Conservation (phyloP, 1,140 invertebrate species). For the Zaprionus gabonicus region DNA sequence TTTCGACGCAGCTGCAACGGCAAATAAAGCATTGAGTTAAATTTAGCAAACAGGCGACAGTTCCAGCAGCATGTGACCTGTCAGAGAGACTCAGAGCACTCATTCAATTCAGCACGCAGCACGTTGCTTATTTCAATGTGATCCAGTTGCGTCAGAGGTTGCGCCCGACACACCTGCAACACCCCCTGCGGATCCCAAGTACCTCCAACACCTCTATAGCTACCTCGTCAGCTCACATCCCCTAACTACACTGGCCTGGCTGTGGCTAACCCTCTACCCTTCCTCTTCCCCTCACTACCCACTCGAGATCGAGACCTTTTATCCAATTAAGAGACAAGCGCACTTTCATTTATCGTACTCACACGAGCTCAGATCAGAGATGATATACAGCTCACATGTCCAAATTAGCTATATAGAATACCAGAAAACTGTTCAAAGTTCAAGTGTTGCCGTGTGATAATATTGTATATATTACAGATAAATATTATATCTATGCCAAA, state of each 20-base stretch:
- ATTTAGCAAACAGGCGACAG: constrained; percentile 8
- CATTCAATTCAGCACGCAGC: constrained; percentile 2
- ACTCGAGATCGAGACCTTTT: constrained; percentile 29
- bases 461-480: not conserved
- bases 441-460: not conserved
- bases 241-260: not conserved
- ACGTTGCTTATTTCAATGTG: constrained; percentile 1
- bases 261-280: not conserved
- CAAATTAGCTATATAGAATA: not conserved
- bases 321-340: constrained; percentile 53
- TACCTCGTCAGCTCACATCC: not conserved
- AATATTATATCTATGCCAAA: not conserved
- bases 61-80: not conserved
- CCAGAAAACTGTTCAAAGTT: not conserved
- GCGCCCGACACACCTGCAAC: constrained; percentile 10
- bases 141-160: constrained; percentile 26
- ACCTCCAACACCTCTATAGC: not conserved
- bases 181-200: not conserved
- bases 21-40: constrained; percentile 7
- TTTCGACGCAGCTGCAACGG: constrained; percentile 53
- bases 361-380: constrained; percentile 37
- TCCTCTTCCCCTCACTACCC: not conserved
- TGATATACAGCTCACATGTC: constrained; percentile 14
- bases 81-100: not conserved
- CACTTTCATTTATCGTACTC: constrained; percentile 40